These are phyloP conservation scores for Drosophila antonietae DNA, from an alignment of 2,888 invertebrate genomes.

Conservation along the genomic window DNA sequence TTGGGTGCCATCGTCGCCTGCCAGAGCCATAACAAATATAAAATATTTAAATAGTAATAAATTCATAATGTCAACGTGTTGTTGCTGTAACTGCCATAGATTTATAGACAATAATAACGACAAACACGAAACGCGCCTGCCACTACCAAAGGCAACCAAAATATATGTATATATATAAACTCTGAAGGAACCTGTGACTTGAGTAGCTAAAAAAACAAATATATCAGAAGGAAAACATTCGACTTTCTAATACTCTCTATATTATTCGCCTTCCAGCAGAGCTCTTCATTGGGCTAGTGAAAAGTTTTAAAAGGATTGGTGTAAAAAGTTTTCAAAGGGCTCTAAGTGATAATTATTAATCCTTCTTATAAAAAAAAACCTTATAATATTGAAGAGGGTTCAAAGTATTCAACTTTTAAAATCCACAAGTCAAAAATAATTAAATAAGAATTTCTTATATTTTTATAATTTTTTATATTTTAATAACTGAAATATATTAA, in stretches of 20 bases:
- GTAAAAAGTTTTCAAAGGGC: no score
- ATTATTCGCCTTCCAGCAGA: no score
- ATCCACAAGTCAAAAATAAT: not conserved
- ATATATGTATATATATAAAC: conserved; percentile 2
- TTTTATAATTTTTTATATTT: no score
- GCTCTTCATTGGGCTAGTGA: no score
- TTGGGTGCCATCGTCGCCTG: conserved; percentile 79
- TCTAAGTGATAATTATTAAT: no score
- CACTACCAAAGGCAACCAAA: conserved; percentile 19
- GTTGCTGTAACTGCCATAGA: conserved; percentile 70
- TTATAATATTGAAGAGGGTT: not conserved
- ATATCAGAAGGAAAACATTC: not conserved
- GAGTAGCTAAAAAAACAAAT: conserved; percentile 63
- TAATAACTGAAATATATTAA: no score
- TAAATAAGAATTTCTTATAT: not conserved
- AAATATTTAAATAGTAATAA: conserved; percentile 83
- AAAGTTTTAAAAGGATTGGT: no score
- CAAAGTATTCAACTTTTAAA: not conserved
- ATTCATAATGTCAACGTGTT: conserved; percentile 83
- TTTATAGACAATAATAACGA: conserved; percentile 77
- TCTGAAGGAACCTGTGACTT: conserved; percentile 45
- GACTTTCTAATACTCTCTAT: not conserved
- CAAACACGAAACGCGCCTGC: conserved; percentile 69
- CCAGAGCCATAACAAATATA: conserved; percentile 77
- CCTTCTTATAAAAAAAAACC: no score